A percentile compares a stretch with the other conserved stretches of the same genome.
Evolutionary conservation across 2,113 vertebrate species (phyloP).

Genomic region (Girardinichthys multiradiatus): DNA sequence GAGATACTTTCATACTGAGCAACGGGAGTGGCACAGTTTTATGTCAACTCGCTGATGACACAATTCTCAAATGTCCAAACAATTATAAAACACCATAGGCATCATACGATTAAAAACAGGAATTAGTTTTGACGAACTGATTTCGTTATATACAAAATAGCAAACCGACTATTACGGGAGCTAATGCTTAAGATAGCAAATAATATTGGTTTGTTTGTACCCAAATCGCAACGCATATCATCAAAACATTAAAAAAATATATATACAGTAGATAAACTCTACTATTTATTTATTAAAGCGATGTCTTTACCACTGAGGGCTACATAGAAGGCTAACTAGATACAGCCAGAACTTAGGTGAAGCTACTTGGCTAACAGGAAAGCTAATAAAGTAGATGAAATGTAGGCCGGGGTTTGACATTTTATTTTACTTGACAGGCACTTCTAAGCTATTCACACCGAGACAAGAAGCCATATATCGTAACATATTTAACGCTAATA

Average conservation of each 20-base stretch:
- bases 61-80: background rate
- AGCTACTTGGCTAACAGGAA: conserved; percentile 46
- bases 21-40: conserved; percentile 38
- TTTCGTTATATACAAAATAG: background rate
- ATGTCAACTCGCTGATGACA: conserved; percentile 8
- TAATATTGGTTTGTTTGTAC: background rate
- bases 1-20: background rate
- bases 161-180: background rate
- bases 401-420: background rate
- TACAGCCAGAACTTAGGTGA: conserved; percentile 18
- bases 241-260: background rate
- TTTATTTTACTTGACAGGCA: accelerated
- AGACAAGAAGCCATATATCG: no score
- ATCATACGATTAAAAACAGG: background rate
- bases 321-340: conserved; percentile 25
- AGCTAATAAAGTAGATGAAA: conserved; percentile 19
- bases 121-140: background rate
- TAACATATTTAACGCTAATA: background rate
- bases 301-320: conserved; percentile 3
- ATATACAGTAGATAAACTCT: background rate
- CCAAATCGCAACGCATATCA: background rate
- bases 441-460: accelerated
- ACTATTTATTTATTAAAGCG: background rate
- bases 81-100: background rate
- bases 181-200: background rate